A percentile compares a stretch with the other conserved stretches of the same genome.
These are phyloP conservation scores for Drosophila baimaii DNA, from an alignment of 1,140 invertebrate genomes.

Conservation along the genomic window DNA sequence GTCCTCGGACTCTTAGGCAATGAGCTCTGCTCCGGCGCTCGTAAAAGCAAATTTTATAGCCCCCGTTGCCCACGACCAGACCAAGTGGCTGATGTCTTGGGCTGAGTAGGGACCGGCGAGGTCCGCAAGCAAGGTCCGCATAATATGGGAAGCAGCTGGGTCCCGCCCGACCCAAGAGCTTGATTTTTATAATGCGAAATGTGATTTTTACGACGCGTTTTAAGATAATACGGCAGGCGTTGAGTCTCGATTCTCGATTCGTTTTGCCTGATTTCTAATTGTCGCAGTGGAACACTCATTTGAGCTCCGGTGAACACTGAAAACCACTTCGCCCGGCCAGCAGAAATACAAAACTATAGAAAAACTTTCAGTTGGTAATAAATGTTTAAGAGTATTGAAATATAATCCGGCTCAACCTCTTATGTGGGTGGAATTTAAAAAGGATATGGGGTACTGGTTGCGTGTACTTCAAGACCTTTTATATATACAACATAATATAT, in stretches of 20 bases:
- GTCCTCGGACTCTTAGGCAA: conserved; percentile 51
- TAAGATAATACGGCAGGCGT: conserved; percentile 69
- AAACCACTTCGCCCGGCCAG: conserved; percentile 34
- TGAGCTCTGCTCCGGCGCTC: conserved; percentile 53
- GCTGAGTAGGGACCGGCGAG: conserved; percentile 8
- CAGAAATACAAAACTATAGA: not conserved
- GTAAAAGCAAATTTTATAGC: conserved; percentile 77
- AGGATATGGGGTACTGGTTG: not conserved
- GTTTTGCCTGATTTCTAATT: conserved; percentile 71
- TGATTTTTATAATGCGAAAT: conserved; percentile 77
- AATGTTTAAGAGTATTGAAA: conserved; percentile 8
- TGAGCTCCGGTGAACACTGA: conserved; percentile 41
- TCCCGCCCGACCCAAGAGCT: conserved; percentile 25
- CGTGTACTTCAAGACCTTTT: no score
- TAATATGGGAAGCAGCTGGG: conserved; percentile 64
- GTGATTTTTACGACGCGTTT: conserved; percentile 80
- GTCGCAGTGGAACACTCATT: conserved; percentile 61
- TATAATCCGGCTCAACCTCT: not conserved
- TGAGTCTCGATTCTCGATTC: conserved; percentile 47
- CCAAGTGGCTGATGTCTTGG: conserved; percentile 25
- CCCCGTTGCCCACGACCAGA: conserved; percentile 44
- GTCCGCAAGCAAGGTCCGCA: conserved; percentile 41
- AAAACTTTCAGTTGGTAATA: conserved; percentile 8
- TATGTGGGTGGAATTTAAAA: not conserved
- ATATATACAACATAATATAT: not conserved